Evolutionary conservation across 2,113 vertebrate genomes (phyloP), one percentile per base, ranked within the genome.

Genomic region (Garra rufa): DNA sequence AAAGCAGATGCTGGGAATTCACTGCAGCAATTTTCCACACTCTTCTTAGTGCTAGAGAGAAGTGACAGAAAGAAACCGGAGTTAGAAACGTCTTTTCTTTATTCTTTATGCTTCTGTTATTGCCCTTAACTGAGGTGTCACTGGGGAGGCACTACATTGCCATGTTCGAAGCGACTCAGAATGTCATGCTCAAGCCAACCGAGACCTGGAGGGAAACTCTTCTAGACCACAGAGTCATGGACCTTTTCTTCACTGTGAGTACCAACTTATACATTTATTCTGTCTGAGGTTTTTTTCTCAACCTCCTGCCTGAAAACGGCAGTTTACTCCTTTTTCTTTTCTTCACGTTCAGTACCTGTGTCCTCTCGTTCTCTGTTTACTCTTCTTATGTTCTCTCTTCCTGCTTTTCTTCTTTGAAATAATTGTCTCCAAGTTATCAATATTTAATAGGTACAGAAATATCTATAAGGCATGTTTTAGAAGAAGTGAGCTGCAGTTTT

Each of bases 131-230:
- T 92, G 82, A 89, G 91, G 94, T 93, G 93, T 96, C 95, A 99
- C 98, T 99, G 94, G 98, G 98, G 93, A 97, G 98, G 94, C 98
- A 99, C 96, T 99, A 99, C 96, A 99, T 99, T 93, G 97, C 97
- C 92, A 98, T 99, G 97, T 99, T 99, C 79, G 98, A 99, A 95
- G 97, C 98, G 91, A 97, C 97, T 86, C 98, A 99, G 96, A 99
- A 99, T 93, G 97, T 99, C 94, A 97, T 94, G 91, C 93, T 99
- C 89, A 99, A 99, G 94, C 98, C 98, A 59, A 97, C 97, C 13
- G 98, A 99, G 94, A 94, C 96, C 92, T 99, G 98, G 98, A 97
- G 98, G 41, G 98, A 99, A 91, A 96, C 97, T 11, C 97, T 99
- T 90, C 94, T 99, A 94, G 97, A 99, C 94, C 97, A 97, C 90